A percentile compares a stretch with the other conserved stretches of the same genome.
Conservation (phyloP, 53 echinoderm and acorn worm species). For the Arbacia lixula region DNA sequence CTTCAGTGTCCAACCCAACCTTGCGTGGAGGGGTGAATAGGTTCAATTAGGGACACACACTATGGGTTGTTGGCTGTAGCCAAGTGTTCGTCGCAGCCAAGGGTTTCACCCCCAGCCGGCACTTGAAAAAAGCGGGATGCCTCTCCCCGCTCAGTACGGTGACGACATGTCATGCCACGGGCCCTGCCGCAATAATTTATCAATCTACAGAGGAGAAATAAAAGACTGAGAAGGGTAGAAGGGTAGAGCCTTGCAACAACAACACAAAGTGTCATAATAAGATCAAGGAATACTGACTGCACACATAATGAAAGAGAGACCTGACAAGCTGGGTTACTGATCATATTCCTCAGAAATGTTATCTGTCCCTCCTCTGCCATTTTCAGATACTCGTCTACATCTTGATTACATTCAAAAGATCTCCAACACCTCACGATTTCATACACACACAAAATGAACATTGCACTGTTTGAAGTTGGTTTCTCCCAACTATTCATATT, state of each 20-base stretch:
- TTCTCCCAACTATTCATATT: no score
- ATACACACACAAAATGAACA: slow-evolving; percentile 35
- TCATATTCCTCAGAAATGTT: no score
- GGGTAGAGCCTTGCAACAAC: slow-evolving; percentile 8
- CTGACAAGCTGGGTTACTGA: no score
- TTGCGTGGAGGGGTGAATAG: no score
- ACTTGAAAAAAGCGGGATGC: slow-evolving; percentile 53
- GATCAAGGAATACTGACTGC: not conserved
- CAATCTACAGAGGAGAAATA: slow-evolving; percentile 60
- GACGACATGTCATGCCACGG: slow-evolving; percentile 98
- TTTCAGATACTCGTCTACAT: slow-evolving; percentile 53
- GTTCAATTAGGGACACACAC: no score
- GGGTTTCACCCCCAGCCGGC: slow-evolving; percentile 36
- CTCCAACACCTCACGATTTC: no score
- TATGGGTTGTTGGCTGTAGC: no score
- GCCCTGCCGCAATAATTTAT: slow-evolving; percentile 83
- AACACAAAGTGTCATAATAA: no score
- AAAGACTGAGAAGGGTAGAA: slow-evolving; percentile 45
- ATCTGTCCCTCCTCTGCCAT: slow-evolving; percentile 53
- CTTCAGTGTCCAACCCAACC: no score
- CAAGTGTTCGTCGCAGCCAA: not conserved
- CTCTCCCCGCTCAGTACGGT: slow-evolving; percentile 84
- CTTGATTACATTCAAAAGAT: slow-evolving; percentile 1
- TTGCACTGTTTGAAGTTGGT: no score
- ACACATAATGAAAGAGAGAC: no score